Conservation (phyloP, 2,797 vertebrate species). For the Alcedo quadribrachys region DNA sequence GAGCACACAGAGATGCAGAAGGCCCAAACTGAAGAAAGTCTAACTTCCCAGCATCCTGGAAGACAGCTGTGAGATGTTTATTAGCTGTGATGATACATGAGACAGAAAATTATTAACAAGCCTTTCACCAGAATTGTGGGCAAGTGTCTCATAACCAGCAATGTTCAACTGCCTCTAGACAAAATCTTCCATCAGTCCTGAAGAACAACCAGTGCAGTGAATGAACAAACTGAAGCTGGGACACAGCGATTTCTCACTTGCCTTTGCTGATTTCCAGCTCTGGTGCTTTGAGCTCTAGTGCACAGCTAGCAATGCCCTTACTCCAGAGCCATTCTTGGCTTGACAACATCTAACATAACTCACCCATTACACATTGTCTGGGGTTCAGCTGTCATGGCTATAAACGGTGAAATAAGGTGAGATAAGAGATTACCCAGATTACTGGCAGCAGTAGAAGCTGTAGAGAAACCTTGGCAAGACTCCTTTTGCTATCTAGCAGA, state of each 20-base stretch:
- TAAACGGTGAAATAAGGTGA: conserved; percentile 29
- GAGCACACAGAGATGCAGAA: not conserved
- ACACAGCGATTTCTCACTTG: not conserved
- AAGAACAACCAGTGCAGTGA: not conserved
- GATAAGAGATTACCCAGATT: conserved; percentile 54
- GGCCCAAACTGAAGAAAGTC: not conserved
- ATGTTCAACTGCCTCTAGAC: not conserved
- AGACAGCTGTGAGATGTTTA: not conserved
- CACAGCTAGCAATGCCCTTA: not conserved
- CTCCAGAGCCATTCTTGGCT: conserved; percentile 13
- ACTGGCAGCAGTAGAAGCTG: conserved; percentile 32
- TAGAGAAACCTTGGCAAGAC: conserved; percentile 50
- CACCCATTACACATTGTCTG: conserved; percentile 56
- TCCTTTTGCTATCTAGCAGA: conserved; percentile 42
- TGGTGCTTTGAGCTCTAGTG: not conserved
- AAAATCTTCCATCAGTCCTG: not conserved
- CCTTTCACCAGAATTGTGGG: not conserved
- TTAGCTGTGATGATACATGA: not conserved
- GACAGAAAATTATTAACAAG: conserved; percentile 45
- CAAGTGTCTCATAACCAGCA: not conserved
- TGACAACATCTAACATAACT: not conserved
- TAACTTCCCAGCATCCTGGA: not conserved
- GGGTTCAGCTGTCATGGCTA: conserved; percentile 6
- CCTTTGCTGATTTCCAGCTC: not conserved
- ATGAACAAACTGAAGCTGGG: conserved; percentile 18